These are phyloP conservation scores for Cavia aperea DNA, from an alignment of 2,113 vertebrate species.

Conservation along the genomic window DNA sequence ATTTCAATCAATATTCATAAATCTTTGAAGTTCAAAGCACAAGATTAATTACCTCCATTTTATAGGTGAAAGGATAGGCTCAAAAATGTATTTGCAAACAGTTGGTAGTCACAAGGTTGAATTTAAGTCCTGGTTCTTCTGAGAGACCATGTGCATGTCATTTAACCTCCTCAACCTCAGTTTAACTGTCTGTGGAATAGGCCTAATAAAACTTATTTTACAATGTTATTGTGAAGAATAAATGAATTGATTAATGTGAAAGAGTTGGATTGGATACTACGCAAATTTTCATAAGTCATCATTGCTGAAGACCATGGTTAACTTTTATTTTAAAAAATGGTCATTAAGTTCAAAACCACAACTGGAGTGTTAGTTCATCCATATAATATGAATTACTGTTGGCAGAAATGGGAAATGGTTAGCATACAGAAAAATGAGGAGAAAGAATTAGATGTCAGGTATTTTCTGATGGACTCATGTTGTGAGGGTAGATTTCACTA, in stretches of 20 bases:
- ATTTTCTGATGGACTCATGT: not conserved
- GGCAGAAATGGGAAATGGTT: not conserved
- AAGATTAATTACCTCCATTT: not conserved
- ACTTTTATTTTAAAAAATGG: slow-evolving; percentile 16
- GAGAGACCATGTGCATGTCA: not conserved
- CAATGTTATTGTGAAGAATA: not conserved
- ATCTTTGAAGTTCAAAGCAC: not conserved
- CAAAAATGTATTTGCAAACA: not conserved
- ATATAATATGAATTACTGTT: not conserved
- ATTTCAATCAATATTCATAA: slow-evolving; percentile 31
- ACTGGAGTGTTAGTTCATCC: not conserved
- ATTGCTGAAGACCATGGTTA: not conserved
- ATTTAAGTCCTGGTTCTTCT: not conserved
- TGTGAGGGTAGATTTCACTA: slow-evolving; percentile 24
- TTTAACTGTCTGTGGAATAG: not conserved
- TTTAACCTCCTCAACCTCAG: not conserved
- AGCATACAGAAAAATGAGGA: not conserved
- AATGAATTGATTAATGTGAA: not conserved
- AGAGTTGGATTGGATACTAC: not conserved
- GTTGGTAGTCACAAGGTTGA: not conserved
- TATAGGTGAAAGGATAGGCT: not conserved
- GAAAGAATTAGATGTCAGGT: not conserved
- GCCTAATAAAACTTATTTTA: not conserved
- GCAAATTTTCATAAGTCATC: not conserved
- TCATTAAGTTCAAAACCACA: not conserved